A percentile compares a stretch with the other conserved stretches of the same genome.
Conservation (phyloP, 2,113 vertebrate genomes). For the Hippocampus barbouri region DNA sequence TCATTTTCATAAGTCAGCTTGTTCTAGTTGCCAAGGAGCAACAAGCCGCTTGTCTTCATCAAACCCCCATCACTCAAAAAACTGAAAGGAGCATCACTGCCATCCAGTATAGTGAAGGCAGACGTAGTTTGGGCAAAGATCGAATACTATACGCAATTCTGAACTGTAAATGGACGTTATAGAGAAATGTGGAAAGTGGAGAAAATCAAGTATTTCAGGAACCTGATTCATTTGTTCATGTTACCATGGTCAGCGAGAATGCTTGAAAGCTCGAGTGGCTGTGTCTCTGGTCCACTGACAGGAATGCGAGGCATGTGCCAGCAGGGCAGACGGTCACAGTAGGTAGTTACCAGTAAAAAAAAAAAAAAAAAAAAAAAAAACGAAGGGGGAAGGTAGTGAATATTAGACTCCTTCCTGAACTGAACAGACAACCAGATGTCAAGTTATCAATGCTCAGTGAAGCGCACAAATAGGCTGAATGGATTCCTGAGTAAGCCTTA, state of each 20-base stretch:
- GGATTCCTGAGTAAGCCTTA: slow-evolving; percentile 13
- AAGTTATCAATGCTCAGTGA: slow-evolving; percentile 20
- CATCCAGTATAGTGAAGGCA: background rate
- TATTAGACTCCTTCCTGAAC: slow-evolving; percentile 40
- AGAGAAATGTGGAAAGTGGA: background rate
- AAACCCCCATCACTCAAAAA: too few species aligned
- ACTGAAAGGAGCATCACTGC: background rate
- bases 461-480: slow-evolving; percentile 13
- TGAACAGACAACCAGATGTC: slow-evolving; percentile 42
- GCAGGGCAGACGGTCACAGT: slow-evolving; percentile 61
- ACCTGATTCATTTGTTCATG: background rate
- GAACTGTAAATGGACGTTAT: background rate
- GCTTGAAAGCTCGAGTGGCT: background rate
- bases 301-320: slow-evolving; percentile 41
- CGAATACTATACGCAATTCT: too few species aligned
- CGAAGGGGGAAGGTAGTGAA: slow-evolving; percentile 6
- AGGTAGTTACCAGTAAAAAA: slow-evolving; percentile 35
- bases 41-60: too few species aligned
- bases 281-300: background rate
- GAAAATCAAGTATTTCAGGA: background rate
- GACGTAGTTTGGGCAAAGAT: too few species aligned
- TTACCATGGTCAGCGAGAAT: background rate
- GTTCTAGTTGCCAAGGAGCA: too few species aligned
- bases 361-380: slow-evolving; percentile 8
- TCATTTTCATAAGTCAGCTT: too few species aligned